phyloP scores from a whole-genome alignment of 2,888 invertebrate genomes.

The Drosophila multiciliata region DNA sequence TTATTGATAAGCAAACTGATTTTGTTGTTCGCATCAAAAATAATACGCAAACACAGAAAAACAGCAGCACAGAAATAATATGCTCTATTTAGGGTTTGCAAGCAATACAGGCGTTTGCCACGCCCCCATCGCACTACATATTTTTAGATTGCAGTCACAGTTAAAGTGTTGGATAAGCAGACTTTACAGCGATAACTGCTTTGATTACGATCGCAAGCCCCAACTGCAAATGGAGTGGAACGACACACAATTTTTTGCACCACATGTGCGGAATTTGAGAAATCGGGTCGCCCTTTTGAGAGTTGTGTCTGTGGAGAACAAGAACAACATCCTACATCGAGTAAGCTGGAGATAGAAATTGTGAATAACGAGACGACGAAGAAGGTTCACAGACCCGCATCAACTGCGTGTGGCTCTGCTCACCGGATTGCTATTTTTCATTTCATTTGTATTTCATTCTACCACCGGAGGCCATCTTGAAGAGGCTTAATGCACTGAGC shows the following conservation, averaged over 20 bases:
- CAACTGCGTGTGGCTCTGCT: not conserved
- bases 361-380: not conserved
- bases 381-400: not conserved
- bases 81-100: not conserved
- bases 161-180: constrained; percentile 22
- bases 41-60: constrained; percentile 24
- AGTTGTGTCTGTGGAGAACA: not conserved
- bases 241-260: constrained; percentile 17
- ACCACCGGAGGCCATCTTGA: not conserved
- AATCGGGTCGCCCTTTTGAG: constrained; percentile 4
- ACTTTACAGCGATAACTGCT: constrained; percentile 34
- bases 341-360: constrained; percentile 1
- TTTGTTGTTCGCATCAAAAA: constrained; percentile 31
- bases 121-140: constrained; percentile 10
- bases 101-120: not conserved
- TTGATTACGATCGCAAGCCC: constrained; percentile 28
- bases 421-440: not conserved
- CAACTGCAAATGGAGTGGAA: constrained; percentile 43
- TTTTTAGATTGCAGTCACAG: constrained; percentile 4
- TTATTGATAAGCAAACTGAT: constrained; percentile 44
- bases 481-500: constrained; percentile 2
- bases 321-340: not conserved
- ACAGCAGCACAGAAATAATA: constrained; percentile 9
- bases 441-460: not conserved
- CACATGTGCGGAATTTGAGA: constrained; percentile 39